Evolutionary conservation across 2,888 invertebrate species (phyloP).

Genomic region (Plebejus argus): DNA sequence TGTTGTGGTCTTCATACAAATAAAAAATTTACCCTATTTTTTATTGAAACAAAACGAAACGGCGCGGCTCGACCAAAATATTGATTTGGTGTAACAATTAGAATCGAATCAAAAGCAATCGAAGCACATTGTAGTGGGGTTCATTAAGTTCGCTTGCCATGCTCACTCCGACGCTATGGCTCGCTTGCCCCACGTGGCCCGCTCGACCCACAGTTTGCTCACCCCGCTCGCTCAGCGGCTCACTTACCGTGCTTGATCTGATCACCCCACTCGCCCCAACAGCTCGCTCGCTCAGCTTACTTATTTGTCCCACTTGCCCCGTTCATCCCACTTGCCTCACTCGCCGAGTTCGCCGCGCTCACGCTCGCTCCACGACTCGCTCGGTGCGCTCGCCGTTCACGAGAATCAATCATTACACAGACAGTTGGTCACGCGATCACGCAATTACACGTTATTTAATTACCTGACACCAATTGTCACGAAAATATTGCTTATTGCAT

Average conservation of each 20-base stretch:
- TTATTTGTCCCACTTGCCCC: no score
- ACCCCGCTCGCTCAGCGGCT: not conserved
- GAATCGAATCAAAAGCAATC: not conserved
- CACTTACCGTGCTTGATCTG: no score
- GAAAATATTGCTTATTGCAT: not conserved
- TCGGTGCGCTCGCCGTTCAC: not conserved
- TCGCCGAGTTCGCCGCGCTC: not conserved
- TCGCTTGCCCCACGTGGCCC: no score
- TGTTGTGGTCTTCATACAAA: no score
- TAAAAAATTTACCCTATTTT: no score
- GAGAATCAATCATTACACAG: conserved; percentile 3
- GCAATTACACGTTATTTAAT: conserved; percentile 1
- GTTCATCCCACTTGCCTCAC: no score
- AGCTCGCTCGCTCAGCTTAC: no score
- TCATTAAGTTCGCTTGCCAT: not conserved
- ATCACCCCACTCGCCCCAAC: no score
- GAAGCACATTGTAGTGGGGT: not conserved
- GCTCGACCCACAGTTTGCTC: not conserved
- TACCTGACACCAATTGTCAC: conserved; percentile 2
- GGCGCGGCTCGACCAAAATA: not conserved
- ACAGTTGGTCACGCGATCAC: not conserved
- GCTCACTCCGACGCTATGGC: not conserved
- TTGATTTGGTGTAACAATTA: not conserved
- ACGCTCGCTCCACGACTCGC: not conserved
- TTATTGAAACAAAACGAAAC: no score